These are phyloP conservation scores for Margarornis squamiger DNA, from an alignment of 2,797 vertebrate species.

Conservation along the genomic window DNA sequence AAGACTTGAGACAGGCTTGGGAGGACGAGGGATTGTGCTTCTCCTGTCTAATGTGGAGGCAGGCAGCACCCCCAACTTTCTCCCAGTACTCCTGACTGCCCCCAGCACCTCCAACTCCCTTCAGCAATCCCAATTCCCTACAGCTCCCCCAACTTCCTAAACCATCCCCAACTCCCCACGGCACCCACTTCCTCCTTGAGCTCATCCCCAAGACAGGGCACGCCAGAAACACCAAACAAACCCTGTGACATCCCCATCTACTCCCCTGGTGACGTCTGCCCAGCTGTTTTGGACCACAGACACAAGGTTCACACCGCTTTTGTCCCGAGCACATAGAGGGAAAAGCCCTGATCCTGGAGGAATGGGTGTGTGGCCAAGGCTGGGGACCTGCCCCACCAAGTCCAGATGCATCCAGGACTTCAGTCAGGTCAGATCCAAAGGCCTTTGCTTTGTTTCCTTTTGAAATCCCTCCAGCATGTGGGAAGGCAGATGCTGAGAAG, in stretches of 20 bases:
- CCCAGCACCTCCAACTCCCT: background rate
- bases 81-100: background rate
- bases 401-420: background rate
- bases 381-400: background rate
- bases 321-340: rapidly evolving
- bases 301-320: rapidly evolving
- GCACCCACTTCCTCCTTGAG: background rate
- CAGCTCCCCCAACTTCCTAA: background rate
- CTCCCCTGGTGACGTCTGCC: background rate
- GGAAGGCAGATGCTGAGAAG: conserved; percentile 51
- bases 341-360: background rate
- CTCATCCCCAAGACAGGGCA: rapidly evolving
- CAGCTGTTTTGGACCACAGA: background rate
- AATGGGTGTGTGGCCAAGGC: rapidly evolving
- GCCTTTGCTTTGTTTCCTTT: background rate
- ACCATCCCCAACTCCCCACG: rapidly evolving
- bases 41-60: background rate
- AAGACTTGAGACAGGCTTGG: background rate
- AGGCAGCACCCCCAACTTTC: background rate
- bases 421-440: background rate
- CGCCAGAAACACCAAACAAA: rapidly evolving
- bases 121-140: background rate
- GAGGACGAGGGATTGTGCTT: rapidly evolving
- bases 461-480: background rate
- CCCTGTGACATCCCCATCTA: background rate